Evolutionary conservation across 1,140 invertebrate genomes (phyloP).

Genomic region (Cylas formicarius): DNA sequence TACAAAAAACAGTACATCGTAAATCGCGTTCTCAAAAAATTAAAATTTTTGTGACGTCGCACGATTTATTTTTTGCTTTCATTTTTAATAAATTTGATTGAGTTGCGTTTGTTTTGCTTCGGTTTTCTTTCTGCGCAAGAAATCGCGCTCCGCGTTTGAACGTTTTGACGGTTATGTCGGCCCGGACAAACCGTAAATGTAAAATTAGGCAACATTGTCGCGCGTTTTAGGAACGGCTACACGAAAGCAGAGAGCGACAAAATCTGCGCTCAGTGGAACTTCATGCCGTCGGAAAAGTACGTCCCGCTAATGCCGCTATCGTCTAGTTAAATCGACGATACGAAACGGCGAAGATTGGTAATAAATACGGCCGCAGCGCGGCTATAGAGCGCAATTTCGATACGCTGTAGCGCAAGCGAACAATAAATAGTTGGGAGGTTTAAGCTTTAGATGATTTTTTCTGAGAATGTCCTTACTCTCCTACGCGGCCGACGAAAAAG

Average conservation of each 20-base stretch:
- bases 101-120: neutral
- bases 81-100: neutral
- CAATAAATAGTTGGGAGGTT: too few species aligned
- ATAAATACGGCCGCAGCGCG: too few species aligned
- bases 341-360: too few species aligned
- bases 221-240: constrained; percentile 50
- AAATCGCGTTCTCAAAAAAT: constrained; percentile 21
- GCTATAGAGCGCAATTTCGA: too few species aligned
- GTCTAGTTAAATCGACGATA: too few species aligned
- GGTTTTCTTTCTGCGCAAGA: neutral
- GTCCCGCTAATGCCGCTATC: constrained; percentile 31
- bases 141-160: too few species aligned
- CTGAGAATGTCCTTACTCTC: too few species aligned
- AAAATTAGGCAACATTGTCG: constrained; percentile 4
- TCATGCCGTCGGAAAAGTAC: constrained; percentile 58
- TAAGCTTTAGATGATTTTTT: too few species aligned
- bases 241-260: constrained; percentile 48
- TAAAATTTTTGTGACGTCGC: constrained; percentile 21
- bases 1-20: constrained; percentile 15
- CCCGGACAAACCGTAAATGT: too few species aligned
- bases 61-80: constrained; percentile 1
- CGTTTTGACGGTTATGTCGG: too few species aligned
- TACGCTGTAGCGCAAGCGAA: too few species aligned
- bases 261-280: constrained; percentile 55
- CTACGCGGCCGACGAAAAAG: too few species aligned